phyloP scores from a whole-genome alignment of 1,140 invertebrate species.

The Aphelinus atriplicis region DNA sequence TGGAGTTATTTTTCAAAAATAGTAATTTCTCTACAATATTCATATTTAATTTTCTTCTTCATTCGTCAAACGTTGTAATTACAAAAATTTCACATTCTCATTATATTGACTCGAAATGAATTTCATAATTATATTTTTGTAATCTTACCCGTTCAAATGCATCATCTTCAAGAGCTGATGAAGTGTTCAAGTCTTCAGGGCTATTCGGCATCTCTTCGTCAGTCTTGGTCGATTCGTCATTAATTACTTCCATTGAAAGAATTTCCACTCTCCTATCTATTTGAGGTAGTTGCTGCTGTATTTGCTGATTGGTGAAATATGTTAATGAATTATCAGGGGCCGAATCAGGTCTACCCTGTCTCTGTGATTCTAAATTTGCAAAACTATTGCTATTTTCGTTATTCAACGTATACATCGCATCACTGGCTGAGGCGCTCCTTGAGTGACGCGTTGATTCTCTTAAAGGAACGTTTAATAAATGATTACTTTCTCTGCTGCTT shows the following conservation, averaged over 20 bases:
- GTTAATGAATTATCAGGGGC: slow-evolving; percentile 45
- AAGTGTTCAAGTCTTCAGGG: neutral
- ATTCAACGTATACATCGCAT: slow-evolving; percentile 40
- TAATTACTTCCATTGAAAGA: slow-evolving; percentile 6
- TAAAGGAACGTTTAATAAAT: slow-evolving; percentile 31
- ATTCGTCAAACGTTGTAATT: too few species aligned
- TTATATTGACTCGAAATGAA: too few species aligned
- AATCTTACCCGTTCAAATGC: slow-evolving; percentile 18
- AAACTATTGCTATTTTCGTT: slow-evolving; percentile 5
- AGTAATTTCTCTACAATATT: too few species aligned
- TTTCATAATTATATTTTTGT: neutral
- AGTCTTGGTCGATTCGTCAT: neutral
- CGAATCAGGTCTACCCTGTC: slow-evolving; percentile 46
- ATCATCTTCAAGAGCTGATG: slow-evolving; percentile 15
- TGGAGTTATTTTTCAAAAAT: too few species aligned
- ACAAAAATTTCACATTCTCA: too few species aligned
- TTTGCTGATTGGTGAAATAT: slow-evolving; percentile 39
- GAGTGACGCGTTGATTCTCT: slow-evolving; percentile 42
- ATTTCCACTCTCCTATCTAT: slow-evolving; percentile 28
- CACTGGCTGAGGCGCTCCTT: slow-evolving; percentile 52
- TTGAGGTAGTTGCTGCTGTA: neutral
- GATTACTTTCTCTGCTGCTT: slow-evolving; percentile 33
- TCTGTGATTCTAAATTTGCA: slow-evolving; percentile 22
- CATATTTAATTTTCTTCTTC: too few species aligned
- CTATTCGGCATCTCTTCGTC: neutral